Percentiles rank a stretch among this genome's conserved stretches.
These are phyloP conservation scores for Fabriciana adippe DNA, from an alignment of 2,888 invertebrate species.

Conservation along the genomic window DNA sequence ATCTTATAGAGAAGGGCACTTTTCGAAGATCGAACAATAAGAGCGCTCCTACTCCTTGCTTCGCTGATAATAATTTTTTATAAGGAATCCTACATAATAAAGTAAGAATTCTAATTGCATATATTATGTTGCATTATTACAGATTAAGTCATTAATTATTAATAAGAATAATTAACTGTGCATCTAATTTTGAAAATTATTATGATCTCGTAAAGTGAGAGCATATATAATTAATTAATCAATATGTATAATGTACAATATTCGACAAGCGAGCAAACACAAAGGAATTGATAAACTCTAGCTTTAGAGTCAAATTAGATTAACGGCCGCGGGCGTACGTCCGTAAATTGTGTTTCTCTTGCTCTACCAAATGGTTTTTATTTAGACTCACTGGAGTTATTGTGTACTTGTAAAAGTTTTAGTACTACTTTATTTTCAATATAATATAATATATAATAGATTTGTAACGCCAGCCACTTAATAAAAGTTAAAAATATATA, in stretches of 20 bases:
- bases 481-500: too few relatives aligned
- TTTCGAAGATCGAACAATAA: conserved; percentile 22
- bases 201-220: neutral
- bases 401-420: neutral
- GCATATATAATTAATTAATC: neutral
- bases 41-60: conserved; percentile 3
- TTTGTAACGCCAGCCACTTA: too few relatives aligned
- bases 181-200: neutral
- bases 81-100: neutral
- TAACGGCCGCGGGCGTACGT: conserved; percentile 26
- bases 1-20: conserved; percentile 14
- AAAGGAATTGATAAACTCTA: conserved; percentile 26
- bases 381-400: neutral
- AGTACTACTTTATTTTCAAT: too few relatives aligned
- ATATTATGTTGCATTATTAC: too few relatives aligned
- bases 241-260: neutral
- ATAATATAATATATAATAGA: too few relatives aligned
- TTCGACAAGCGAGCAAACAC: conserved; percentile 11
- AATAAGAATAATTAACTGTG: too few relatives aligned
- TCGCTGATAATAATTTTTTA: neutral
- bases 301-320: conserved; percentile 19
- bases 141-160: too few relatives aligned
- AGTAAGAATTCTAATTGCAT: neutral
- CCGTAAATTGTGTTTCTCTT: conserved; percentile 23
- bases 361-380: neutral